A percentile compares a stretch with the other conserved stretches of the same genome.
Conservation (phyloP, 2,113 vertebrate species). For the Limanda limanda region DNA sequence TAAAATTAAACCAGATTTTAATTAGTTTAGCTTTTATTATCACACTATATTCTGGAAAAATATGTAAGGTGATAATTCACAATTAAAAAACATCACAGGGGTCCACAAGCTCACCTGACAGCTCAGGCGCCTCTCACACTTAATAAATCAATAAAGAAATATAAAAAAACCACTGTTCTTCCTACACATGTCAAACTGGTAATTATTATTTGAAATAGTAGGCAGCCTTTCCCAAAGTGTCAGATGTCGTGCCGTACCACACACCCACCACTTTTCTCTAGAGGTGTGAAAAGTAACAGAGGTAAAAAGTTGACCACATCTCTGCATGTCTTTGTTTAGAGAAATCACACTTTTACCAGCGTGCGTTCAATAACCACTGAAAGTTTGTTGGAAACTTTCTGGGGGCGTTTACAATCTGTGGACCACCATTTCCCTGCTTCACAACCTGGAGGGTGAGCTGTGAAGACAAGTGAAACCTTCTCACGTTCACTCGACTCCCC, state of each 20-base stretch:
- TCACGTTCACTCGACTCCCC: conserved; percentile 38
- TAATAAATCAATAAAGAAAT: no score
- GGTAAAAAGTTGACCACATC: conserved; percentile 2
- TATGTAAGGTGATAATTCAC: no score
- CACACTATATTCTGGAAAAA: no score
- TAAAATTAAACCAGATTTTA: no score
- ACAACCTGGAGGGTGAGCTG: conserved; percentile 26
- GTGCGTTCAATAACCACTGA: conserved; percentile 50
- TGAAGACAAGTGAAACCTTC: conserved; percentile 67
- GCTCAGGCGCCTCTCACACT: no score
- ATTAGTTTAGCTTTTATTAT: no score
- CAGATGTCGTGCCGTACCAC: not conserved
- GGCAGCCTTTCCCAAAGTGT: not conserved
- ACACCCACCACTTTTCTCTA: not conserved
- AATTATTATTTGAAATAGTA: no score
- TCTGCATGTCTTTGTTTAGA: conserved; percentile 5
- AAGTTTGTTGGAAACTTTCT: conserved; percentile 54
- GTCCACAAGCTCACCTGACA: no score
- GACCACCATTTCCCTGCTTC: conserved; percentile 57
- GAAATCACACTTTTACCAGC: conserved; percentile 32
- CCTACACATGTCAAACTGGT: no score
- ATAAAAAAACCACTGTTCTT: no score
- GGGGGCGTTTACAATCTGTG: conserved; percentile 66
- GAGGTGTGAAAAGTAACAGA: not conserved
- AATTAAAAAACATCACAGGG: no score